Evolutionary conservation across 2,888 invertebrate genomes (phyloP), one percentile per base, ranked within the genome.

Genomic region (Limnephilus lunatus): DNA sequence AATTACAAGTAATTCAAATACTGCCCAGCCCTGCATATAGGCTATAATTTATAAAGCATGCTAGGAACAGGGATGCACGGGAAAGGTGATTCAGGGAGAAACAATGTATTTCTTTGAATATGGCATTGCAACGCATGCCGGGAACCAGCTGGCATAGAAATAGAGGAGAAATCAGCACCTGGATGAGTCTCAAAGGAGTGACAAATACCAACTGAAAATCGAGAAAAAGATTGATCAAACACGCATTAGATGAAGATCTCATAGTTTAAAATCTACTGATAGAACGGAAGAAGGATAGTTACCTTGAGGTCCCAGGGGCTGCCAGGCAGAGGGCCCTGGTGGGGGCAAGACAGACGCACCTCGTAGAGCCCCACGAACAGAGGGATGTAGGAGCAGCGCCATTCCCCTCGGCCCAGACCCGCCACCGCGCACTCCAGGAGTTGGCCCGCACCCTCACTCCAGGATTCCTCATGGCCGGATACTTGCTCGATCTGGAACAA

Each of bases 291-390:
- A 53, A 68, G n/a, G 68, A 25, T 68, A 25, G 7, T 68, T 93
- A 96, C 96, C 95, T 97, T 97, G 5, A 98, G 97, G 94, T 98
- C 98, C 97, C 98, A 98, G 0, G 98, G 98, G 91, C 98, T 98
- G 1, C 98, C 98, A 82, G 97, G 97, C 94, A 97, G 94, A 68
- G 97, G 97, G 82, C 97, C 97, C 91, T 95, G 95, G 86, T 96
- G 95, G 0, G 96, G 94, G 48, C 97, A 97, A 94, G 97, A 97
- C 94, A 99, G 98, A 93, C 98, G 96, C 68, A 99, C 97, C 95
- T 99, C 98, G 95, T 99, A 99, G 82, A 98, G 97, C 1, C 99
- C 99, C n/a, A 98, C 98, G 94, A 98, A 98, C 0, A 98, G 97
- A 0, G 99, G 99, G 1, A 98, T 97, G 95, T 99, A 99, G 0